Evolutionary conservation across 2,888 invertebrate genomes (phyloP), one percentile per base, ranked within the genome.

Genomic region (Onthophagus sagittarius): DNA sequence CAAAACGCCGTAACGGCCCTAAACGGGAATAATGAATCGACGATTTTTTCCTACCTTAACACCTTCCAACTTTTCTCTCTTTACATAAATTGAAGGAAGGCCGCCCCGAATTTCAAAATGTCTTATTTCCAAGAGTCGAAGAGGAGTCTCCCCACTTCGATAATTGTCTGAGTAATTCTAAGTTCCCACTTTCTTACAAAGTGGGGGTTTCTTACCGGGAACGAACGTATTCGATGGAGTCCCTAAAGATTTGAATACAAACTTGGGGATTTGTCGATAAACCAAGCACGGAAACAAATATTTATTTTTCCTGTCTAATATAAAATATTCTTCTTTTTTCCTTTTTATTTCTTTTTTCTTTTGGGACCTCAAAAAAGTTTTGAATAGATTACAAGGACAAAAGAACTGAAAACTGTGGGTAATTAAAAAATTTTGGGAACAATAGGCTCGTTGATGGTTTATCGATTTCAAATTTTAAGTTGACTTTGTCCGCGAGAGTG

Each of bases 11-110:
- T 39, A 72, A 15, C 64, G 14, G 39, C 33, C 39, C 33, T 64
- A 32, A 23, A 1, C 67, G 23, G 67, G 65, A 63, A 65, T 72
- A 72, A 72, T 72, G 72, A 72, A 65, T 65, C 64, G 15, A 63
- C 39, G 32, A 39, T 13, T 72, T 72, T 72, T 72, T 53, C 39
- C 39, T 7, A 9, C 39, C 39, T 53, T 53, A 53, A 53, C 39
- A 53, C 39, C 39, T 53, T 4, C 39, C 39, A 53, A 53, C 39
- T 53, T 53, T 53, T 72, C 31, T 15, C 65, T 65, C 32, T 65
- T 13, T 64, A 62, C 23, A 39, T 32, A 72, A 72, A 72, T 64
- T 71, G 67, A 32, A 64, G 2, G 23, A 23, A 53, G 39, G 39
- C 39, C 7, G 39, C 11, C 0, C 39, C 39, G 39, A 53, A 53